Base-by-base conservation (phyloP, 1,140 invertebrate species). In the Calycopis cecrops region DNA sequence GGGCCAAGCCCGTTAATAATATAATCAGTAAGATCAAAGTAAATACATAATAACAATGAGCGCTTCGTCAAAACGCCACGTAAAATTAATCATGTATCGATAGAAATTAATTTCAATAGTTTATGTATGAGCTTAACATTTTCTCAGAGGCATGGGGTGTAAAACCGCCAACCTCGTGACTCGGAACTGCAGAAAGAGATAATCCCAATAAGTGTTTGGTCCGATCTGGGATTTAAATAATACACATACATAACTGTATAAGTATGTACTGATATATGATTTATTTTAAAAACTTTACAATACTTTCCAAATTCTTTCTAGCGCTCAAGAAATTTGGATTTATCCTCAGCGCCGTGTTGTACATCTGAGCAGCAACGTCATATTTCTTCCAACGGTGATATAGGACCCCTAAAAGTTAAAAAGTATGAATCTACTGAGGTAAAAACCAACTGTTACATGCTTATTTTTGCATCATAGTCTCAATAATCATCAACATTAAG, bases 381-480 rank as follows among this genome's bases (percentile, higher is more conserved):
- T 91, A 89, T 88, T 94, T 96, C 51, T 94, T 93, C 96, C 96
- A 98, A 35, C 96, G 91, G 86, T 99, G 97, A 87, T 98, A 98
- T 0, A 98, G 87, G 21, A 99, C 96, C 60, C 96, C 95, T 95
- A 71, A 38, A 90, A 90, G 68, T 64, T 61, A 67, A 38, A 61
- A 17, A 49, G 18, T 12, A 28, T 42, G n/a, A 58, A 17, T 57
- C 14, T 9, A 14, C 34, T 8, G 3, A 12, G 4, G 12, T n/a
- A 49, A 49, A 33, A 4, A 12, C 7, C 17, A 37, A n/a, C n/a
- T n/a, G n/a, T n/a, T n/a, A 35, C 34, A 35, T 35, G 4, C 9
- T 37, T 10, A n/a, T 37, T 37, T 9, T 9, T 9, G 9, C 9
- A 37, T 37, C 2, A 37, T 9, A 3, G 35, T 9, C n/a, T n/a